Evolutionary conservation across 2,797 vertebrate genomes (phyloP).

Genomic region (Hozukius guyotensis): DNA sequence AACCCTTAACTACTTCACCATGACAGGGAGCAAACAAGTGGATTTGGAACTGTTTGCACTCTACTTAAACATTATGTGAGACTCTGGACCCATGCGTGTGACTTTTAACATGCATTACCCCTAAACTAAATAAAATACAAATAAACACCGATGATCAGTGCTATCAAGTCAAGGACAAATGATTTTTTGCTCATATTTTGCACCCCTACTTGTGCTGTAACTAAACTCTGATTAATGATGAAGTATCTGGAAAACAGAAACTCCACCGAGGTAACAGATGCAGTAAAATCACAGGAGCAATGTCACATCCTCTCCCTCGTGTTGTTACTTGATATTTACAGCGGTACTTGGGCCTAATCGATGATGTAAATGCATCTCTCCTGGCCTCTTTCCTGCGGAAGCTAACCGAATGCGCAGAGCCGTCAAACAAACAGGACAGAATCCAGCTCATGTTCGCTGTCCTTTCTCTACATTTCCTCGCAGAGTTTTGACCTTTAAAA

Average conservation of each 20-base stretch:
- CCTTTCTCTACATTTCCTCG: conserved; percentile 58
- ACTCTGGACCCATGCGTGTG: not conserved
- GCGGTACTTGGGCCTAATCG: conserved; percentile 59
- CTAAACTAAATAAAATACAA: not conserved
- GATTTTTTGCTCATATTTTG: not conserved
- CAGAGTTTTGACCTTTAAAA: conserved; percentile 77
- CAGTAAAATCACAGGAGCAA: conserved; percentile 39
- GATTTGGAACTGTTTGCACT: conserved; percentile 16
- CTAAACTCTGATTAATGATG: not conserved
- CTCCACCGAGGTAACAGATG: conserved; percentile 35
- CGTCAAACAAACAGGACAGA: conserved; percentile 59
- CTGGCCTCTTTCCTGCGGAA: conserved; percentile 51
- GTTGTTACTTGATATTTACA: conserved; percentile 77
- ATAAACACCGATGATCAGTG: not conserved
- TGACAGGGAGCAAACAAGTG: conserved; percentile 18
- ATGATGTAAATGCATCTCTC: conserved; percentile 74
- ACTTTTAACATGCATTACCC: not conserved
- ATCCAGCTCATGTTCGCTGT: conserved; percentile 47
- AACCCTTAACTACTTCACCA: conserved; percentile 14
- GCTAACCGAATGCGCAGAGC: conserved; percentile 56
- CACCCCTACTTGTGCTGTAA: conserved; percentile 2
- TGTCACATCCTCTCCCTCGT: conserved; percentile 48
- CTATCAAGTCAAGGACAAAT: conserved; percentile 23
- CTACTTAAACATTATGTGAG: not conserved
- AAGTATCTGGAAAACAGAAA: conserved; percentile 19